A percentile compares a stretch with the other conserved stretches of the same genome.
phyloP scores from a whole-genome alignment of 2,113 vertebrate genomes.

The Malurus alboscapulatus region DNA sequence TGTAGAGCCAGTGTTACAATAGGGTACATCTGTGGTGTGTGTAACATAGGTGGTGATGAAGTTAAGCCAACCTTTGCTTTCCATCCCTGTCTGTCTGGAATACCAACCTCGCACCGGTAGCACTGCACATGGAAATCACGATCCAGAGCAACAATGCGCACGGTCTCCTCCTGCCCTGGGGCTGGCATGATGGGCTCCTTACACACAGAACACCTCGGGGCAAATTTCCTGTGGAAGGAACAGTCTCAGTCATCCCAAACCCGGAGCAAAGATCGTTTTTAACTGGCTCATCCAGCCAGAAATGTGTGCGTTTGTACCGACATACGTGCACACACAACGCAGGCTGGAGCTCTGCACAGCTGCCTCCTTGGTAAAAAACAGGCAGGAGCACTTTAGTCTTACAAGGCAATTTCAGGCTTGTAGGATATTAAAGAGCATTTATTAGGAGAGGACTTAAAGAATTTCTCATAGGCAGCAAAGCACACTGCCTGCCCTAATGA shows the following conservation, averaged over 20 bases:
- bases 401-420: background rate
- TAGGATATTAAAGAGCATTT: background rate
- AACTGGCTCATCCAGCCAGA: background rate
- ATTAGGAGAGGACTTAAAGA: background rate
- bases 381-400: background rate
- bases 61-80: background rate
- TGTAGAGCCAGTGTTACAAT: background rate
- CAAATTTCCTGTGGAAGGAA: slow-evolving; percentile 88
- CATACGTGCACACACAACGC: fast-evolving
- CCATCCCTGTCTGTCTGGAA: background rate
- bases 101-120: slow-evolving; percentile 94
- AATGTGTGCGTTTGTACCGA: background rate
- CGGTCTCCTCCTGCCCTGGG: slow-evolving; percentile 95
- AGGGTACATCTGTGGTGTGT: background rate
- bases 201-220: slow-evolving; percentile 95
- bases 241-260: background rate
- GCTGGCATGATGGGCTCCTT: slow-evolving; percentile 95
- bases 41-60: background rate
- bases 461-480: background rate
- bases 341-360: background rate
- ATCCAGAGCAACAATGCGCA: slow-evolving; percentile 96
- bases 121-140: slow-evolving; percentile 97
- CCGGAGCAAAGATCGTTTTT: background rate
- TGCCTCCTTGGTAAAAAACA: background rate
- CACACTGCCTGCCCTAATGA: background rate